Percentiles rank a stretch among this genome's conserved stretches.
Conservation (phyloP, 2,113 vertebrate species). For the Corythornis vintsioides region DNA sequence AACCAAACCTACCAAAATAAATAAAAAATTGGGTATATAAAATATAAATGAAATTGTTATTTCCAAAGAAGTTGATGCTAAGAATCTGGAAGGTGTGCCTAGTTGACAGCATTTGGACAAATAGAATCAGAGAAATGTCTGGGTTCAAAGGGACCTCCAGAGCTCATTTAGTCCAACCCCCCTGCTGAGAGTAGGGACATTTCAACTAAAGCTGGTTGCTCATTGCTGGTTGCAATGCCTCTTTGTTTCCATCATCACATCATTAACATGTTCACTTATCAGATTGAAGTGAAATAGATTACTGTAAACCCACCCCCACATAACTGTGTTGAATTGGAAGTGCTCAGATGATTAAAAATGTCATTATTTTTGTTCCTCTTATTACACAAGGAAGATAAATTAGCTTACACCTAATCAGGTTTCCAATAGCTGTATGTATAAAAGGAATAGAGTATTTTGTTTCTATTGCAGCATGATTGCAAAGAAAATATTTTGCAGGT, state of each 20-base stretch:
- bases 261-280: background rate
- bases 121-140: background rate
- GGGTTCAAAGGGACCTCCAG: no score
- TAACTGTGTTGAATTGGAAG: background rate
- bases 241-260: background rate
- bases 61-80: background rate
- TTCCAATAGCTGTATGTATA: background rate
- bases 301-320: background rate
- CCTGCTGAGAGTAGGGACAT: no score
- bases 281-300: background rate
- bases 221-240: background rate
- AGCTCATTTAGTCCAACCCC: no score
- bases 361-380: background rate
- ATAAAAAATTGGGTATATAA: background rate
- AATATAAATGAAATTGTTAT: background rate
- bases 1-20: no score
- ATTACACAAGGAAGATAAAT: background rate
- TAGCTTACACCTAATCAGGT: background rate
- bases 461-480: background rate
- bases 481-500: background rate
- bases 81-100: background rate
- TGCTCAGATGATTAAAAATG: background rate
- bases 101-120: background rate
- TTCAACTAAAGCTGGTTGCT: no score
- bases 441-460: slow-evolving; percentile 4